Conservation (phyloP, 2,888 invertebrate genomes). For the Drosophila stalkeri region DNA sequence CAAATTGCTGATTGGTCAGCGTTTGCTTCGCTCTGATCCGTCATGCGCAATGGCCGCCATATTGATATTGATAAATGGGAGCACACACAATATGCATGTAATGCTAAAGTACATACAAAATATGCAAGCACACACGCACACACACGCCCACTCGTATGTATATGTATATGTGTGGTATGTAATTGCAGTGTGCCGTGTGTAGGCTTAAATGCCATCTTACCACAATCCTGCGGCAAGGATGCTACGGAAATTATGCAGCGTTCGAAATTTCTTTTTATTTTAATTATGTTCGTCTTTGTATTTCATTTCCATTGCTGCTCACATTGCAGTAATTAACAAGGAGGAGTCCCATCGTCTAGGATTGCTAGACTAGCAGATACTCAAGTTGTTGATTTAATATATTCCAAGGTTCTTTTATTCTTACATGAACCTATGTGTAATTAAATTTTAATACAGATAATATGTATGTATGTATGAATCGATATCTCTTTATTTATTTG, state of each 20-base stretch:
- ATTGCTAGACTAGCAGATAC: background rate
- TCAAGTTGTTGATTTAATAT: background rate
- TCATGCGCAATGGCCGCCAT: slow-evolving; percentile 84
- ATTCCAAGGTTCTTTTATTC: background rate
- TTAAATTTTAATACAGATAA: background rate
- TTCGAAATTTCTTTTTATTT: slow-evolving; percentile 32
- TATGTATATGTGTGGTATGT: slow-evolving; percentile 10
- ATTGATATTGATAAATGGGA: slow-evolving; percentile 57
- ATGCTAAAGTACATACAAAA: slow-evolving; percentile 15
- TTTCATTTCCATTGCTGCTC: slow-evolving; percentile 35
- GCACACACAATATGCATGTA: slow-evolving; percentile 16
- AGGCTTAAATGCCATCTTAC: slow-evolving; percentile 33
- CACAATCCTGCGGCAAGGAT: slow-evolving; percentile 41
- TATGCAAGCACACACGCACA: slow-evolving; percentile 6
- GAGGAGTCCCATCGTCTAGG: background rate
- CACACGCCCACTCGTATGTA: background rate
- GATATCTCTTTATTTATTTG: too few species aligned
- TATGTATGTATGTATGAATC: too few species aligned
- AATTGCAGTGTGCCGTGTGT: slow-evolving; percentile 29
- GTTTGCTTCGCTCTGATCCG: slow-evolving; percentile 22
- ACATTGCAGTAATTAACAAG: slow-evolving; percentile 39
- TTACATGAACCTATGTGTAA: background rate
- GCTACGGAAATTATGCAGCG: slow-evolving; percentile 41
- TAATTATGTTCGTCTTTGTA: slow-evolving; percentile 43
- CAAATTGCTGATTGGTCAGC: slow-evolving; percentile 77